Conservation (phyloP, 2,888 invertebrate species). For the Amorpha juglandis region DNA sequence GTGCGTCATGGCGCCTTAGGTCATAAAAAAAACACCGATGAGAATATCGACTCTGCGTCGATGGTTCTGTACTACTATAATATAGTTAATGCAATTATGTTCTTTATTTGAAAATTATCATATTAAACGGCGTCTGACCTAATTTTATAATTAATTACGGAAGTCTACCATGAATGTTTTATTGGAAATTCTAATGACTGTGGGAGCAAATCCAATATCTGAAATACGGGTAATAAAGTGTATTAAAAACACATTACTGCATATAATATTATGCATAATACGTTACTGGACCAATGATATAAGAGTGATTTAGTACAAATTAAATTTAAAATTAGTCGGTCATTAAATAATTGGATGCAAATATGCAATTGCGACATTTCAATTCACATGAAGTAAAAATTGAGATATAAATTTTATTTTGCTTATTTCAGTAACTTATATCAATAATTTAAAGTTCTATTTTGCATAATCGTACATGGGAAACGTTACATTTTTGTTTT, state of each 20-base stretch:
- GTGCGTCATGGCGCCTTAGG: slow-evolving; percentile 70
- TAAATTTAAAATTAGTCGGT: not conserved
- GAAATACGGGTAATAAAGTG: not conserved
- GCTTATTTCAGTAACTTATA: no score
- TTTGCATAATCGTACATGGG: no score
- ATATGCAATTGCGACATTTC: no score
- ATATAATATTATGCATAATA: not conserved
- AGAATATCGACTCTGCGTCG: not conserved
- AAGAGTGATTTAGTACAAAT: not conserved
- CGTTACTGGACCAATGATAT: not conserved
- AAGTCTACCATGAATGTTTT: no score
- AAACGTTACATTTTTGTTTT: no score
- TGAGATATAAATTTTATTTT: no score
- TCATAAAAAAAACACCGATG: slow-evolving; percentile 9
- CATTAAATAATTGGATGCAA: not conserved
- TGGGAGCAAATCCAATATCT: not conserved
- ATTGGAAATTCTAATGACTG: not conserved
- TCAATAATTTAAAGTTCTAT: no score
- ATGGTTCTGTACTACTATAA: not conserved
- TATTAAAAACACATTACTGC: not conserved
- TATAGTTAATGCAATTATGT: not conserved
- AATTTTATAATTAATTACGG: no score
- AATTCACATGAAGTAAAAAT: no score
- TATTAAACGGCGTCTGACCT: no score
- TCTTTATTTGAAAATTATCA: no score